phyloP scores from a whole-genome alignment of 2,113 vertebrate genomes.

The Chaenogobius annularis region DNA sequence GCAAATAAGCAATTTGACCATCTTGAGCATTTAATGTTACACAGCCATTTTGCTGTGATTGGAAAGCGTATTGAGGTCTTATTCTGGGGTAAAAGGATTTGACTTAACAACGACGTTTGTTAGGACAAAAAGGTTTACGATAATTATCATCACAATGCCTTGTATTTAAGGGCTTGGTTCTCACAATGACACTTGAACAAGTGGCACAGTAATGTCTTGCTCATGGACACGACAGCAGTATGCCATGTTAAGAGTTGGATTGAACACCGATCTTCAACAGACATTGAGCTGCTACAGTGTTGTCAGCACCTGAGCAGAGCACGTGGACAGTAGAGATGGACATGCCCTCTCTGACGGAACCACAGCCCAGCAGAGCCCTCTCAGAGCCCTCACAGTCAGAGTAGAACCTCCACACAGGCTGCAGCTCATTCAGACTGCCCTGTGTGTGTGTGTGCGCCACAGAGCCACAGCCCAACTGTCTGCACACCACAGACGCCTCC shows the following conservation, averaged over 20 bases:
- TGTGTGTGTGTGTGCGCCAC: neutral
- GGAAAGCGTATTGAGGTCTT: too few species aligned
- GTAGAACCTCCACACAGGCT: conserved; percentile 17
- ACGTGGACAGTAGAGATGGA: conserved; percentile 10
- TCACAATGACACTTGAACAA: too few species aligned
- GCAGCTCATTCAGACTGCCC: neutral
- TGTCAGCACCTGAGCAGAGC: conserved; percentile 20
- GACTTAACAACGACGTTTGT: too few species aligned
- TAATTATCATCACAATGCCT: too few species aligned
- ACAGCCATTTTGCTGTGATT: too few species aligned
- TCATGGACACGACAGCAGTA: too few species aligned
- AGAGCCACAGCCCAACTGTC: conserved; percentile 24
- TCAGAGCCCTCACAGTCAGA: conserved; percentile 27
- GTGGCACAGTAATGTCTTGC: too few species aligned
- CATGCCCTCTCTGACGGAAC: neutral
- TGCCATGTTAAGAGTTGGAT: neutral
- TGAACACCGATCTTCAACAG: neutral
- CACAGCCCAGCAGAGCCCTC: conserved; percentile 19
- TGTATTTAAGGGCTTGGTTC: too few species aligned
- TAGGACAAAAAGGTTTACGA: too few species aligned
- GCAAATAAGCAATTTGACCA: too few species aligned
- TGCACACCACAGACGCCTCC: conserved; percentile 24
- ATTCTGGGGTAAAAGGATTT: too few species aligned
- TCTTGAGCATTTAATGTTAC: too few species aligned
- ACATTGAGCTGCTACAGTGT: neutral